These are phyloP conservation scores for Drosophila subobscura DNA, from an alignment of 1,140 invertebrate genomes.

Conservation along the genomic window DNA sequence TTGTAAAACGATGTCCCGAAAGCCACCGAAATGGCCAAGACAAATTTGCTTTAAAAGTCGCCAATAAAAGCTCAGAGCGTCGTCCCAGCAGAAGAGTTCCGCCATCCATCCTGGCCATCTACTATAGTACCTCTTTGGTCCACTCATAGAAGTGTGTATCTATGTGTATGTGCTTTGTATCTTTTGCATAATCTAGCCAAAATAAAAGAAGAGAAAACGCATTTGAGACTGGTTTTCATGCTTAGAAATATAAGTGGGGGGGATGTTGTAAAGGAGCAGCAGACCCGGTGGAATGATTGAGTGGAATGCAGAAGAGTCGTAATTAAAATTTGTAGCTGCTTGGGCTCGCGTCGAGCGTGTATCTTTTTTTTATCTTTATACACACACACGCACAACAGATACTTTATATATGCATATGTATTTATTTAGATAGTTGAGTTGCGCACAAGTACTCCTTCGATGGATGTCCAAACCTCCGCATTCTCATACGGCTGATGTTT, in stretches of 20 bases:
- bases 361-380: conserved; percentile 20
- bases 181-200: conserved; percentile 55
- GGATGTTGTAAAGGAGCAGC: conserved; percentile 6
- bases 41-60: conserved; percentile 80
- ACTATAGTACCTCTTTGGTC: no score
- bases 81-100: conserved; percentile 19
- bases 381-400: no score
- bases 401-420: conserved; percentile 7
- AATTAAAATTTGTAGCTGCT: conserved; percentile 54
- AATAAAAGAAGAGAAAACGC: conserved; percentile 15
- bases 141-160: conserved; percentile 4
- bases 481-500: conserved; percentile 17
- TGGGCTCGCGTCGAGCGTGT: conserved; percentile 6
- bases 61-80: conserved; percentile 78
- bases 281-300: conserved; percentile 34
- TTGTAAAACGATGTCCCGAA: conserved; percentile 1
- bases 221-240: conserved; percentile 55
- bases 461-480: background rate
- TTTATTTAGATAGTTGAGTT: conserved; percentile 18
- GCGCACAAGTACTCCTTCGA: background rate
- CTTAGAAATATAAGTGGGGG: background rate
- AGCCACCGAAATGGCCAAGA: conserved; percentile 63
- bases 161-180: conserved; percentile 18
- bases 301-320: conserved; percentile 49
- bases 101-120: conserved; percentile 17